Percentiles rank a stretch among this genome's conserved stretches.
Evolutionary conservation across 2,888 invertebrate genomes (phyloP).

Genomic region (Onthophagus sagittarius): DNA sequence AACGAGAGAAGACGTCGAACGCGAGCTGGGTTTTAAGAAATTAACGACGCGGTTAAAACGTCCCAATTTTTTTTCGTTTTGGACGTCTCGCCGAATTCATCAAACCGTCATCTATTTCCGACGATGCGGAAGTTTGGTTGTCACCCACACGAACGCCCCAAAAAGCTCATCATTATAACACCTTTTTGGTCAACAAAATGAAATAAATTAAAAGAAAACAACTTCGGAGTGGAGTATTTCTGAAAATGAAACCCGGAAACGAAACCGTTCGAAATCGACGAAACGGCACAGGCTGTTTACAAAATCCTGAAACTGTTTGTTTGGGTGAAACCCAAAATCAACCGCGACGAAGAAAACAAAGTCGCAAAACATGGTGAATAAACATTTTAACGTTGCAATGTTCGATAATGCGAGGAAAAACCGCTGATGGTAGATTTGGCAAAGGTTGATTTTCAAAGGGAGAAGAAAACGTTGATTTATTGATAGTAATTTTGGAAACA

Average conservation of each 20-base stretch:
- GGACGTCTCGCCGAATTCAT: neutral
- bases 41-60: too few species aligned
- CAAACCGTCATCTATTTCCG: neutral
- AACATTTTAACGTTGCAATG: neutral
- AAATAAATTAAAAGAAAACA: neutral
- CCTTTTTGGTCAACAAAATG: too few species aligned
- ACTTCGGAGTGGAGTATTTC: neutral
- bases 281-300: neutral
- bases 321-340: neutral
- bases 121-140: neutral
- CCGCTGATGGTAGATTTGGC: neutral
- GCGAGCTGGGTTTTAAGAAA: too few species aligned
- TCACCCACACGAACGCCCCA: neutral
- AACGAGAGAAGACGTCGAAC: too few species aligned
- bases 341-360: neutral
- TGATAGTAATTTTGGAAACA: neutral
- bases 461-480: neutral
- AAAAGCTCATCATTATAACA: neutral
- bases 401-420: neutral
- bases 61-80: too few species aligned
- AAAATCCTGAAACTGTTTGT: neutral
- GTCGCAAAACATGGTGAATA: neutral
- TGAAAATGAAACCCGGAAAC: neutral
- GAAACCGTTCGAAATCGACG: neutral
- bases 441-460: neutral